Base-by-base conservation (phyloP, 2,113 vertebrate genomes). In the Mesocricetus auratus region DNA sequence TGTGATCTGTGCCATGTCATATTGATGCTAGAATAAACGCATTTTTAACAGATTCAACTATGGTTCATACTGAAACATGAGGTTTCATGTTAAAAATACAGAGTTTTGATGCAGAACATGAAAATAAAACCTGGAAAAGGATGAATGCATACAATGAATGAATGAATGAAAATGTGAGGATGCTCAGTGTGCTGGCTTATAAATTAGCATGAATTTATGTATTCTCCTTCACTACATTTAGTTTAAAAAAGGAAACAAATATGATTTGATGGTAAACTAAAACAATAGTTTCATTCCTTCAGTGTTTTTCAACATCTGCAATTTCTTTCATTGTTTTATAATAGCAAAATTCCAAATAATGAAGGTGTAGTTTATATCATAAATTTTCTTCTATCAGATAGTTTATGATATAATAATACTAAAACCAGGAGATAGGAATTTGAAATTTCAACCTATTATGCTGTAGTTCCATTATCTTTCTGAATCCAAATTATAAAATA, bases 401-500 rank as follows among this genome's bases (percentile, higher is more conserved):
- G 8, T 60, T 89, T 92, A 79, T 42, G 31, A 68, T 53, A 3
- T 83, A 82, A 3, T 83, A 82, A 10, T 85, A 60, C 24, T 89
- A 95, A 92, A 89, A 58, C 36, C 36, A n/a, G 15, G 45, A 7
- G 36, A 36, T 6, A 79, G 0, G 1, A 19, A 75, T 62, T 91
- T 95, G 74, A 91, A 85, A 79, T 79, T 81, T 79, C 17, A 81
- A 47, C 58, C n/a, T 92, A 7, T 50, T 75, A 19, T 53, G 7
- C n/a, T 79, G 19, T 64, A 83, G 6, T 74, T 60, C 66, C 36
- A 62, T 81, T 66, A 68, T 21, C 2, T 73, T 26, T 73, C 24
- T 89, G 69, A 81, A 87, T 29, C 10, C 31, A 19, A 77, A 4
- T 36, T 93, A 36, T 71, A 93, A 91, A 97, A 94, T 66, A 42